Conservation (phyloP, 2,888 invertebrate genomes). For the Epinotia brunnichana region DNA sequence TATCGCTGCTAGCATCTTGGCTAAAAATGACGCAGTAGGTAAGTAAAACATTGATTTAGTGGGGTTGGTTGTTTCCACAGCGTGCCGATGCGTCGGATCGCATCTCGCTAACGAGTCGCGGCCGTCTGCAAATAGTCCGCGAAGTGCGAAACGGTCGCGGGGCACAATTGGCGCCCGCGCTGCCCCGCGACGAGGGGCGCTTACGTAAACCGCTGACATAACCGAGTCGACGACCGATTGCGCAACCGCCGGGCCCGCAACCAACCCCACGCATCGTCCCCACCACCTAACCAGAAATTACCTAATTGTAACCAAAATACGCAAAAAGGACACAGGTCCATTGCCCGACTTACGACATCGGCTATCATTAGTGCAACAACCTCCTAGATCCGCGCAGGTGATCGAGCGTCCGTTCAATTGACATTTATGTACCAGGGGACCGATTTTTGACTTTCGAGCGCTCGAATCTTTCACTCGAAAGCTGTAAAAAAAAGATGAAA, state of each 20-base stretch:
- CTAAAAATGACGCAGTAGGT: not conserved
- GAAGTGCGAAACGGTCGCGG: constrained; percentile 79
- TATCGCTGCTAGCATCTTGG: too few relatives aligned
- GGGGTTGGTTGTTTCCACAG: constrained; percentile 21
- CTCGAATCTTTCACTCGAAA: too few relatives aligned
- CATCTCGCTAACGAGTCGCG: constrained; percentile 69
- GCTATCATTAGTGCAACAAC: constrained; percentile 76
- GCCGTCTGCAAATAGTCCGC: constrained; percentile 74
- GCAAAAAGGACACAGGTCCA: constrained; percentile 78
- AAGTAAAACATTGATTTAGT: not conserved
- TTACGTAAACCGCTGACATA: constrained; percentile 83
- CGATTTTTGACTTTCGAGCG: too few relatives aligned
- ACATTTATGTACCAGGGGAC: constrained; percentile 59
- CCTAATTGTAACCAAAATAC: constrained; percentile 80
- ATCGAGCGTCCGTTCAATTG: constrained; percentile 57
- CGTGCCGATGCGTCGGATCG: constrained; percentile 57
- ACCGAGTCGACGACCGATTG: constrained; percentile 83
- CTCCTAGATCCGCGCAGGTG: constrained; percentile 67
- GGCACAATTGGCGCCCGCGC: constrained; percentile 73
- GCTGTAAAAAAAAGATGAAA: too few relatives aligned
- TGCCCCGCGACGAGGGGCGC: constrained; percentile 78
- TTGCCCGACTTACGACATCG: constrained; percentile 72
- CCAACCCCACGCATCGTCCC: constrained; percentile 77
- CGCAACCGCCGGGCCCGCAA: constrained; percentile 79
- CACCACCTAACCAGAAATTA: constrained; percentile 69